phyloP scores from a whole-genome alignment of 2,888 invertebrate genomes.

The Nesidiocoris tenuis region DNA sequence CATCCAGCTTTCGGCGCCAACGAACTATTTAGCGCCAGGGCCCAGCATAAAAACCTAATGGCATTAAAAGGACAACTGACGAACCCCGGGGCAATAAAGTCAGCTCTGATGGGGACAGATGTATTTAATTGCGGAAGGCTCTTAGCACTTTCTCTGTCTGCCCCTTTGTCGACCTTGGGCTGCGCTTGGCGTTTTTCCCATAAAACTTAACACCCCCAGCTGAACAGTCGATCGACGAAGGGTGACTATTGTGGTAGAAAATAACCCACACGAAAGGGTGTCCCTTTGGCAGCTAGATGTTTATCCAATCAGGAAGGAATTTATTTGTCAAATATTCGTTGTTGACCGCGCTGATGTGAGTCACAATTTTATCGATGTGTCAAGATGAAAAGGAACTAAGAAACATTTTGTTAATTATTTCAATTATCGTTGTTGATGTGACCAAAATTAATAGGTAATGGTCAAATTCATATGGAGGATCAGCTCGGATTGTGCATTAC shows the following conservation, averaged over 20 bases:
- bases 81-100: constrained; percentile 13
- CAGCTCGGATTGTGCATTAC: too few species aligned
- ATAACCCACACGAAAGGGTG: background rate
- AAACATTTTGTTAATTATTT: too few species aligned
- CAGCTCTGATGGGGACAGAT: constrained; percentile 23
- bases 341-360: too few species aligned
- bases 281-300: background rate
- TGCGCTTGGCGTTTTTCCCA: constrained; percentile 2
- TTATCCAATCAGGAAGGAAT: background rate
- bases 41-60: background rate
- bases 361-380: too few species aligned
- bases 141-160: constrained; percentile 18
- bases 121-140: constrained; percentile 30
- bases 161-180: background rate
- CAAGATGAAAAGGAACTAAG: too few species aligned
- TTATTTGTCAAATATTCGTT: background rate
- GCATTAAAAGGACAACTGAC: background rate
- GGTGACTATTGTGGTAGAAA: background rate
- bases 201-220: constrained; percentile 6
- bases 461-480: too few species aligned
- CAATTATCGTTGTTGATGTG: too few species aligned
- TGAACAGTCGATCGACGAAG: background rate
- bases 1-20: background rate
- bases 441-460: too few species aligned
- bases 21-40: background rate